Evolutionary conservation across 2,888 invertebrate genomes (phyloP).

Genomic region (Eupelmus urozonus): DNA sequence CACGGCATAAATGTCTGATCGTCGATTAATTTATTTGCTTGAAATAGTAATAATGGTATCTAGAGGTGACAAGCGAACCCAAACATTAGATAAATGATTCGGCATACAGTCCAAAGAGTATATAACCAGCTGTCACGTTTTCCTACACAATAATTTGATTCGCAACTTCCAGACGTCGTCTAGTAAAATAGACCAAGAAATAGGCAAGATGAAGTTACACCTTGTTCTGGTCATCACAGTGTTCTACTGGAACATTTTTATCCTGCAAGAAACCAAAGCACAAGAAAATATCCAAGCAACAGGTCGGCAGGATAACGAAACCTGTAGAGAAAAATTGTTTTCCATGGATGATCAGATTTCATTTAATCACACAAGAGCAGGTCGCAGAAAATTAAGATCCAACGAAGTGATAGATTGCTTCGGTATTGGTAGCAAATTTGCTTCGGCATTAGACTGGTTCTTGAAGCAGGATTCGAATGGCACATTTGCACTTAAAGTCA

Average conservation of each 20-base stretch:
- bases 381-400: not conserved
- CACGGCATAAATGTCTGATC: too few species aligned
- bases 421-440: constrained; percentile 77
- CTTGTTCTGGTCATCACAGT: not conserved
- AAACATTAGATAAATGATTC: constrained; percentile 32
- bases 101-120: constrained; percentile 9
- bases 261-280: not conserved
- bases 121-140: constrained; percentile 12
- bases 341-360: not conserved
- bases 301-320: not conserved
- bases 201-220: not conserved
- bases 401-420: constrained; percentile 73
- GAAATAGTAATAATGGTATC: too few species aligned
- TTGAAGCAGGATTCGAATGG: constrained; percentile 78
- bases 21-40: too few species aligned
- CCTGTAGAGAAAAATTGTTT: constrained; percentile 8
- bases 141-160: too few species aligned
- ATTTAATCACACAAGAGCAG: constrained; percentile 60
- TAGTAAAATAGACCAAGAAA: too few species aligned
- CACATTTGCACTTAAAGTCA: constrained; percentile 77
- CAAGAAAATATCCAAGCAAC: not conserved
- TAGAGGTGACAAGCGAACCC: too few species aligned
- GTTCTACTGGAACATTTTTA: constrained; percentile 5
- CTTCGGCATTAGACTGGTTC: constrained; percentile 74
- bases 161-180: too few species aligned